Conservation (phyloP, 1,140 invertebrate genomes). For the Patella vulgata region DNA sequence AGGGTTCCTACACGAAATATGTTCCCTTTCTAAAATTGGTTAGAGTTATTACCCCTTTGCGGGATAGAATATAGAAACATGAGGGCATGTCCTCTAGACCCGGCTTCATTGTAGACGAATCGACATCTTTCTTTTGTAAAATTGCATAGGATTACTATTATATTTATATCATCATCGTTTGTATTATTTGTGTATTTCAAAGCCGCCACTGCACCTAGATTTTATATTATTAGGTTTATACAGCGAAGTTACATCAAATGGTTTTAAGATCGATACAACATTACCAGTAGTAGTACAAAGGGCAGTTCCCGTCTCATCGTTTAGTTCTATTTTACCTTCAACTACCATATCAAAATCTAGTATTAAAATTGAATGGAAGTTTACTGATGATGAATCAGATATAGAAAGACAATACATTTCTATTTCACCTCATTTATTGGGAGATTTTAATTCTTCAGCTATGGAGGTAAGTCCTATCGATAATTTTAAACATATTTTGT, state of each 20-base stretch:
- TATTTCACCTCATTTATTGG: conserved; percentile 28
- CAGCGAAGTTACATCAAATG: conserved; percentile 29
- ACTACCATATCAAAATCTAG: conserved; percentile 21
- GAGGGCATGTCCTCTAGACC: too few relatives aligned
- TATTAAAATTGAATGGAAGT: conserved; percentile 33
- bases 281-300: conserved; percentile 12
- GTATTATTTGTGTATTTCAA: too few relatives aligned
- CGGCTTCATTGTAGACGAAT: too few relatives aligned
- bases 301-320: conserved; percentile 17
- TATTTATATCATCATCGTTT: too few relatives aligned
- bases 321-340: conserved; percentile 1
- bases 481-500: too few relatives aligned
- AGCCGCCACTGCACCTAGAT: too few relatives aligned
- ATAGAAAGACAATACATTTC: conserved; percentile 39
- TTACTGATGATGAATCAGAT: conserved; percentile 27
- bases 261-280: conserved; percentile 34
- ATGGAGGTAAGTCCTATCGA: conserved; percentile 32
- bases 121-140: too few relatives aligned
- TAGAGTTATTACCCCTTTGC: too few relatives aligned
- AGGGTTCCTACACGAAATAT: too few relatives aligned
- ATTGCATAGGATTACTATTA: too few relatives aligned
- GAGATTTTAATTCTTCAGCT: conserved; percentile 28
- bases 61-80: too few relatives aligned
- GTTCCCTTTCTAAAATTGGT: too few relatives aligned
- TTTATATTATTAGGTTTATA: conserved; percentile 13